A percentile compares a stretch with the other conserved stretches of the same genome.
Evolutionary conservation across 1,140 invertebrate species (phyloP).

Genomic region (Diploscapter pachys): DNA sequence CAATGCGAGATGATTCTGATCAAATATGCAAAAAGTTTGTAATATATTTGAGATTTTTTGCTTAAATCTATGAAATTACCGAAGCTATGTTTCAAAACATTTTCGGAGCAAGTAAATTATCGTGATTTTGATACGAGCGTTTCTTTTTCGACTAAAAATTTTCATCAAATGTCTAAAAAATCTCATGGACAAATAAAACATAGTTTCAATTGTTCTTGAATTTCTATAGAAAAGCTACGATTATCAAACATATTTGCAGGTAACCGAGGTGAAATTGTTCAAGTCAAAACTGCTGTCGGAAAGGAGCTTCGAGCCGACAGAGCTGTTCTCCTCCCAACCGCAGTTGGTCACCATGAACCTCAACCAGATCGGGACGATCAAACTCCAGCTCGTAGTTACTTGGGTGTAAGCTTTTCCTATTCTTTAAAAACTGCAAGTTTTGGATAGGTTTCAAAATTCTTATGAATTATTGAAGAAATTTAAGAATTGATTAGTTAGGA

Average conservation of each 20-base stretch:
- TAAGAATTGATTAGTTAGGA: no score
- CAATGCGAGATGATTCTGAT: not conserved
- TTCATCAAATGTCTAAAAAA: no score
- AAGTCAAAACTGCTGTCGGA: slow-evolving; percentile 65
- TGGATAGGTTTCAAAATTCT: no score
- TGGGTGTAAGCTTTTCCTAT: slow-evolving; percentile 65
- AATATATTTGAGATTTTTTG: not conserved
- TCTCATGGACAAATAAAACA: not conserved
- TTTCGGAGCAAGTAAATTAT: no score
- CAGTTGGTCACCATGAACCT: slow-evolving; percentile 70
- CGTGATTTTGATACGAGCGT: no score
- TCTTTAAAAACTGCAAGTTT: not conserved
- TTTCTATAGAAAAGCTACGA: not conserved
- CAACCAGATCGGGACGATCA: slow-evolving; percentile 68
- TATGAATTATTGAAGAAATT: no score
- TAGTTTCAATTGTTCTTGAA: not conserved
- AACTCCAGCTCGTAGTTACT: slow-evolving; percentile 67
- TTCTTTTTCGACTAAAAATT: no score
- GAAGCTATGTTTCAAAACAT: no score
- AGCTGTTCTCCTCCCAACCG: slow-evolving; percentile 67
- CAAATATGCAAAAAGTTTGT: not conserved
- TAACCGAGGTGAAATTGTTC: slow-evolving; percentile 63
- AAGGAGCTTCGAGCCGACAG: slow-evolving; percentile 67
- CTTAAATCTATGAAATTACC: no score
- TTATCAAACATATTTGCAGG: slow-evolving; percentile 49